These are phyloP conservation scores for Passerina amoena DNA, from an alignment of 2,113 vertebrate genomes.

Conservation along the genomic window DNA sequence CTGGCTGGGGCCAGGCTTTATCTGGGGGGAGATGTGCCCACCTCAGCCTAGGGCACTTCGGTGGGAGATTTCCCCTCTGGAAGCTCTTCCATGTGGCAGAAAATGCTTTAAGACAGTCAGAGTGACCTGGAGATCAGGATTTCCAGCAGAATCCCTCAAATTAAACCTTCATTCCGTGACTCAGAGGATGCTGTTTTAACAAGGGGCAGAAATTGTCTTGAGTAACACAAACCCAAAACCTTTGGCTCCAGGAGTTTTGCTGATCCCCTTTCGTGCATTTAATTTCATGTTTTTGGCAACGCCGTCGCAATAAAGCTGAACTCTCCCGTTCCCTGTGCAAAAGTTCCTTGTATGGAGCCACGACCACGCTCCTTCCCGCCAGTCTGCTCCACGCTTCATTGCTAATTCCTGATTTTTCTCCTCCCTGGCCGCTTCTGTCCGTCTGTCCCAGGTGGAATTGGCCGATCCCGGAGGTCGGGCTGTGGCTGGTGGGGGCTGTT, in stretches of 20 bases:
- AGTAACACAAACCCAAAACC: neutral
- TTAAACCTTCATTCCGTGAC: neutral
- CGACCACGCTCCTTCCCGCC: neutral
- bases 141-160: neutral
- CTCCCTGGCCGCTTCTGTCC: rapidly evolving
- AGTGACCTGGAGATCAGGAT: neutral
- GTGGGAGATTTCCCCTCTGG: neutral
- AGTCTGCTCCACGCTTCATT: neutral
- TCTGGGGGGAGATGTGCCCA: neutral
- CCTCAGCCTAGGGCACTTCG: neutral
- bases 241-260: neutral
- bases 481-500: constrained; percentile 16
- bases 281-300: neutral
- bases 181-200: neutral
- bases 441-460: neutral
- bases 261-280: rapidly evolving
- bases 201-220: neutral
- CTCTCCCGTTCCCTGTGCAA: neutral
- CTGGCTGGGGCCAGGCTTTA: neutral
- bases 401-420: neutral
- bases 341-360: neutral
- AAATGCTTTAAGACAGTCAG: neutral
- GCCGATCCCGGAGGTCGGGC: neutral
- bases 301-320: neutral
- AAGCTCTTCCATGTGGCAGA: neutral